A percentile compares a stretch with the other conserved stretches of the same genome.
These are phyloP conservation scores for Lacerta agilis DNA, from an alignment of 2,797 vertebrate species.

Conservation along the genomic window DNA sequence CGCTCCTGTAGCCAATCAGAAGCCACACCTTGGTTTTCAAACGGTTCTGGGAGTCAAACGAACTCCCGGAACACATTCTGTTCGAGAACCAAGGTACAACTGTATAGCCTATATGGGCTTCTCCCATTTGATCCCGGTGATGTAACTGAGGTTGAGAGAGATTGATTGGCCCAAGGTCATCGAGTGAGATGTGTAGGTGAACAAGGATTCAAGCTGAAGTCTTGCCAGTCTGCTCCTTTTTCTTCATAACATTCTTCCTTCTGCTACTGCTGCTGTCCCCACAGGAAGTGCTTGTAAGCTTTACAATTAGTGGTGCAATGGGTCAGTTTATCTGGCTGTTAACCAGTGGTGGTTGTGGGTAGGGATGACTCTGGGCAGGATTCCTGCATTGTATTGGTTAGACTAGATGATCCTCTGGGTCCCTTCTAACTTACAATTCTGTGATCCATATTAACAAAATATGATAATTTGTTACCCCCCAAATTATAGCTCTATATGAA, in stretches of 20 bases:
- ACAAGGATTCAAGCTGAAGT: background rate
- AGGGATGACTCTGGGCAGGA: too few relatives aligned
- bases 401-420: too few relatives aligned
- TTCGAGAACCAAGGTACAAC: too few relatives aligned
- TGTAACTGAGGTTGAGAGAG: background rate
- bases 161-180: background rate
- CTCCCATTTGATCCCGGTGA: background rate
- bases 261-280: background rate
- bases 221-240: background rate
- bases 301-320: too few relatives aligned
- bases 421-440: too few relatives aligned
- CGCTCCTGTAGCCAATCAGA: too few relatives aligned
- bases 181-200: background rate
- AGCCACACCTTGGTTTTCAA: too few relatives aligned
- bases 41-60: too few relatives aligned
- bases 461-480: constrained; percentile 41
- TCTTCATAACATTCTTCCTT: background rate
- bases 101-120: background rate
- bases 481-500: constrained; percentile 37
- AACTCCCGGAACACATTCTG: too few relatives aligned
- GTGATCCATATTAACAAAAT: constrained; percentile 28
- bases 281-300: background rate
- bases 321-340: too few relatives aligned
- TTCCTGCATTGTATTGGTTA: too few relatives aligned
- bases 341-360: too few relatives aligned